Evolutionary conservation across 2,797 vertebrate species (phyloP).

Genomic region (Momotus momota): DNA sequence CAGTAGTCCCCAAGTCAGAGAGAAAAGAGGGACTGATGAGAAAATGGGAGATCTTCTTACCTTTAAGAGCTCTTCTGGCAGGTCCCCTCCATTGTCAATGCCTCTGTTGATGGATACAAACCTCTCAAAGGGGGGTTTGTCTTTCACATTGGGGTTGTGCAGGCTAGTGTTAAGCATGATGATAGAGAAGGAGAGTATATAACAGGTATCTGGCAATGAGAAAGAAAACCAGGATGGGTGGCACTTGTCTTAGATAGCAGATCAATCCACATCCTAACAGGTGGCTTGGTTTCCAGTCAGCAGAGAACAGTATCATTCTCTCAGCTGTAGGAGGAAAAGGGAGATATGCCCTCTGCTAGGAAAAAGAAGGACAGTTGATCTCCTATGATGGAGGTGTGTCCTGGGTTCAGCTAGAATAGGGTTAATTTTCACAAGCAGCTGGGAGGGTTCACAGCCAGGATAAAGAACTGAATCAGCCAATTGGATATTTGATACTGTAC

Average conservation of each 20-base stretch:
- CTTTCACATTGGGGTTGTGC: slow-evolving; percentile 94
- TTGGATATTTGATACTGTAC: too few relatives aligned
- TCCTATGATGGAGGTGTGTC: neutral
- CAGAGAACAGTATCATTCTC: neutral
- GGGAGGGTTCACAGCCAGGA: too few relatives aligned
- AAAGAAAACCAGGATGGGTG: neutral
- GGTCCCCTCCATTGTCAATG: slow-evolving; percentile 88
- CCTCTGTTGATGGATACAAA: slow-evolving; percentile 93
- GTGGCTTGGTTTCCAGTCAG: neutral
- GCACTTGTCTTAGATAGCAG: neutral
- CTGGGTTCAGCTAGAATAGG: neutral
- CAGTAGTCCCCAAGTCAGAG: neutral
- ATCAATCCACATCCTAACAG: neutral
- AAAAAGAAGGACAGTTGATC: neutral
- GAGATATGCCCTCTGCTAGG: neutral
- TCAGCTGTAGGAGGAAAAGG: neutral
- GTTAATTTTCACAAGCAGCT: too few relatives aligned
- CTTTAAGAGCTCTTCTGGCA: slow-evolving; percentile 84
- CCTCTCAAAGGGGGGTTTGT: slow-evolving; percentile 89
- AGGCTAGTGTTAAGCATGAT: slow-evolving; percentile 97
- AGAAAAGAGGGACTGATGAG: neutral
- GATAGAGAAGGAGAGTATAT: slow-evolving; percentile 93
- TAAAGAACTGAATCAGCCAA: too few relatives aligned
- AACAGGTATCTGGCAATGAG: slow-evolving; percentile 88
- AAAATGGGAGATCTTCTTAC: slow-evolving; percentile 69